Conservation (phyloP, 2,113 vertebrate species). For the Anas platyrhynchos region DNA sequence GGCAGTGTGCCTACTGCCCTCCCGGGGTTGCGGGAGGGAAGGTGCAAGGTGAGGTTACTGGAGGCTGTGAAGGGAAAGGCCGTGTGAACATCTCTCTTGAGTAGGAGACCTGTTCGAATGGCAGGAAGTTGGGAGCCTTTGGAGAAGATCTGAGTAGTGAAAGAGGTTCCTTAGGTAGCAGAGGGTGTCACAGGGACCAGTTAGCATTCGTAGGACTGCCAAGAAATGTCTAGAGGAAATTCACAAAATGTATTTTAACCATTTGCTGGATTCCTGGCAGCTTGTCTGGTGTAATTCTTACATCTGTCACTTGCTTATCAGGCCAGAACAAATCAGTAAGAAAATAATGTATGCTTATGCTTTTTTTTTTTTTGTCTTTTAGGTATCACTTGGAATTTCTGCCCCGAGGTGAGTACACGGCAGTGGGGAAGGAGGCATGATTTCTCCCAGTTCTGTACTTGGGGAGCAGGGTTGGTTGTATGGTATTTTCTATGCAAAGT, state of each 20-base stretch:
- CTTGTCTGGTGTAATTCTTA: background rate
- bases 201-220: accelerated
- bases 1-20: accelerated
- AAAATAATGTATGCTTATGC: background rate
- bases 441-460: background rate
- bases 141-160: background rate
- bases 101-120: background rate
- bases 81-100: accelerated
- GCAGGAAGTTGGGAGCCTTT: background rate
- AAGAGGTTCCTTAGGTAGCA: background rate
- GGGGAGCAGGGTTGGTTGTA: background rate
- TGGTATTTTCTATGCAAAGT: accelerated
- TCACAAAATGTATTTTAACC: background rate
- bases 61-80: background rate
- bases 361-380: slow-evolving; percentile 30
- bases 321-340: background rate
- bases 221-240: no score
- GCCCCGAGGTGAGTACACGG: slow-evolving; percentile 71
- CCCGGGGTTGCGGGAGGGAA: background rate
- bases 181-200: background rate
- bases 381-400: slow-evolving; percentile 76
- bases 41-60: background rate
- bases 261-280: background rate
- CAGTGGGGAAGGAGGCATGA: background rate
- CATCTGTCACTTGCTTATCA: background rate